Percentiles rank a stretch among this genome's conserved stretches.
These are phyloP conservation scores for Spodoptera frugiperda DNA, from an alignment of 1,140 invertebrate species.

Conservation along the genomic window DNA sequence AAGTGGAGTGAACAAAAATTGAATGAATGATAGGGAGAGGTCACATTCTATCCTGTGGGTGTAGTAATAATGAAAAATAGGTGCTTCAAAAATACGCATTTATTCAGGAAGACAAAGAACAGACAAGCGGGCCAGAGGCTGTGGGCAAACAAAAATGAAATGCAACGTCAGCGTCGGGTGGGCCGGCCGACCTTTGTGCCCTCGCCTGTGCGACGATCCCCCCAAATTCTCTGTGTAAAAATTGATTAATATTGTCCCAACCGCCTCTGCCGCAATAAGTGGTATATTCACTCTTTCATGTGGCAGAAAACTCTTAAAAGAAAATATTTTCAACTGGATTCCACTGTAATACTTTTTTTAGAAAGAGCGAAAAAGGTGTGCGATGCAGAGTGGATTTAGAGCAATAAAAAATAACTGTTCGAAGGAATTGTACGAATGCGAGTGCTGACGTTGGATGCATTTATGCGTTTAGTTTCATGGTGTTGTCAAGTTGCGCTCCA, in stretches of 20 bases:
- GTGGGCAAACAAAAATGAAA: conserved; percentile 75
- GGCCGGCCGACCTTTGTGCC: conserved; percentile 70
- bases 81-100: conserved; percentile 66
- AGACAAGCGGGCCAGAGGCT: conserved; percentile 62
- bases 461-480: conserved; percentile 56
- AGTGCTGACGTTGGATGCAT: conserved; percentile 58
- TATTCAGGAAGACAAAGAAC: conserved; percentile 74
- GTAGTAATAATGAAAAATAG: conserved; percentile 68
- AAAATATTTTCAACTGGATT: conserved; percentile 65
- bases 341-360: conserved; percentile 60
- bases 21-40: conserved; percentile 48
- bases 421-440: conserved; percentile 63
- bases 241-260: conserved; percentile 77
- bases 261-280: conserved; percentile 62
- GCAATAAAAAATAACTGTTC: conserved; percentile 63
- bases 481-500: conserved; percentile 40
- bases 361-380: conserved; percentile 57
- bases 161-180: conserved; percentile 70
- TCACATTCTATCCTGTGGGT: conserved; percentile 53
- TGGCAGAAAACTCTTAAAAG: conserved; percentile 58
- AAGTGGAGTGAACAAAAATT: conserved; percentile 42
- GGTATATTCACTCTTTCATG: conserved; percentile 60
- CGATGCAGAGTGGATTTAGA: conserved; percentile 58
- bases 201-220: conserved; percentile 57
- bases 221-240: conserved; percentile 74